Conservation (phyloP, 2,113 vertebrate genomes). For the Actinemys pallida region DNA sequence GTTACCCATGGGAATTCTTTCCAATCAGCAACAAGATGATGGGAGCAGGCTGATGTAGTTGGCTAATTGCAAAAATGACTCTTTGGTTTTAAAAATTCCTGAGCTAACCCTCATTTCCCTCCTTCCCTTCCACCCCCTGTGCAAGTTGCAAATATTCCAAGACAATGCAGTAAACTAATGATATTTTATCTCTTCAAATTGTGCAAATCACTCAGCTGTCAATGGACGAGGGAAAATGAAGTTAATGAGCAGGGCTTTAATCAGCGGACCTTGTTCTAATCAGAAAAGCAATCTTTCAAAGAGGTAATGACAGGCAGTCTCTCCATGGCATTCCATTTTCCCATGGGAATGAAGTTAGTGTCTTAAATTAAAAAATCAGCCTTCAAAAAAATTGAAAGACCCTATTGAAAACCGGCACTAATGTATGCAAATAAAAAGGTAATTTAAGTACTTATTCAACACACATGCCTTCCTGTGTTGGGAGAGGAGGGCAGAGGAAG, state of each 20-base stretch:
- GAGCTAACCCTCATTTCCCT: background rate
- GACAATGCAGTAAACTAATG: background rate
- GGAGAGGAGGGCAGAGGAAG: no score
- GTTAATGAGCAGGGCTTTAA: conserved; percentile 55
- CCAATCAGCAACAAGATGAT: background rate
- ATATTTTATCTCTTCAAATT: background rate
- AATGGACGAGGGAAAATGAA: background rate
- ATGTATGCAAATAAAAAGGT: fast-evolving
- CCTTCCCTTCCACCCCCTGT: fast-evolving
- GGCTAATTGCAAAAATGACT: background rate
- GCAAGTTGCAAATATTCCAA: fast-evolving
- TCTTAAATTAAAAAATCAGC: fast-evolving
- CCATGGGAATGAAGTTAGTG: conserved; percentile 42
- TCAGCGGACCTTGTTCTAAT: background rate
- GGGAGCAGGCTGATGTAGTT: background rate
- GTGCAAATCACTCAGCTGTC: background rate
- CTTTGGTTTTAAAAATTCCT: background rate
- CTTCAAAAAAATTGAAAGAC: background rate
- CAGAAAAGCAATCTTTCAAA: background rate
- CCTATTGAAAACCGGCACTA: fast-evolving
- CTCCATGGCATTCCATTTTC: background rate
- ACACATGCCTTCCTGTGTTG: fast-evolving
- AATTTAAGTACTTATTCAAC: fast-evolving
- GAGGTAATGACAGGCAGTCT: fast-evolving
- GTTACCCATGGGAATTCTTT: fast-evolving